Conservation (phyloP, 2,797 vertebrate species). For the Vireo griseus region DNA sequence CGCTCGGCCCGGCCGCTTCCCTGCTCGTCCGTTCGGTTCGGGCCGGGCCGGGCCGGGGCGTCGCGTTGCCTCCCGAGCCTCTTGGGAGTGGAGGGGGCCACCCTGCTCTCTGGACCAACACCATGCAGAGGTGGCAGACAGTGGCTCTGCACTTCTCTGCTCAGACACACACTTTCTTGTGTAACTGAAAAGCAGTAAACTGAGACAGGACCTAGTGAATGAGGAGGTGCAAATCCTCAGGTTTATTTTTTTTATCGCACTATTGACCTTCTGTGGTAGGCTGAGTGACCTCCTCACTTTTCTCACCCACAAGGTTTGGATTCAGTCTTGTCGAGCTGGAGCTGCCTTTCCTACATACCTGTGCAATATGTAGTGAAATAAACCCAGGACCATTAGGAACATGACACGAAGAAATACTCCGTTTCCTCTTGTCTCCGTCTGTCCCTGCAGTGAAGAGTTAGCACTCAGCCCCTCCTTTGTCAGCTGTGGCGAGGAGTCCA, state of each 20-base stretch:
- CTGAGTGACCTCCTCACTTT: background rate
- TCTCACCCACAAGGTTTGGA: background rate
- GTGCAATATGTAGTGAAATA: background rate
- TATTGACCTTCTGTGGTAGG: background rate
- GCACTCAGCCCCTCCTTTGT: background rate
- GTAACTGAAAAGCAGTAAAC: background rate
- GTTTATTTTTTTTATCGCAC: background rate
- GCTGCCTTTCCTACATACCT: background rate
- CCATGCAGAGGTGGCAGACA: accelerated
- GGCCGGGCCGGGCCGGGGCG: too few species aligned
- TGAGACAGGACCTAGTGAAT: background rate
- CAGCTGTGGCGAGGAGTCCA: background rate
- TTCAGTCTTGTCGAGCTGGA: background rate
- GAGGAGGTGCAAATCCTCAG: background rate
- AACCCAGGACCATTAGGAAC: background rate
- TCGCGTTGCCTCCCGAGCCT: background rate
- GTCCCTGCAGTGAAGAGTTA: background rate
- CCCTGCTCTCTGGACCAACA: background rate
- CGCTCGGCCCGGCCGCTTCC: accelerated
- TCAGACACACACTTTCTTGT: background rate
- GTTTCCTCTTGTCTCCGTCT: background rate
- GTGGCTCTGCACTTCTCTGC: background rate
- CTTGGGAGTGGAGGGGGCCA: too few species aligned
- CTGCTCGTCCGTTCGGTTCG: too few species aligned
- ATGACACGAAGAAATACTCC: background rate